Evolutionary conservation across 2,888 invertebrate species (phyloP), one percentile per base, ranked within the genome.

Genomic region (Drosophila lutescens): DNA sequence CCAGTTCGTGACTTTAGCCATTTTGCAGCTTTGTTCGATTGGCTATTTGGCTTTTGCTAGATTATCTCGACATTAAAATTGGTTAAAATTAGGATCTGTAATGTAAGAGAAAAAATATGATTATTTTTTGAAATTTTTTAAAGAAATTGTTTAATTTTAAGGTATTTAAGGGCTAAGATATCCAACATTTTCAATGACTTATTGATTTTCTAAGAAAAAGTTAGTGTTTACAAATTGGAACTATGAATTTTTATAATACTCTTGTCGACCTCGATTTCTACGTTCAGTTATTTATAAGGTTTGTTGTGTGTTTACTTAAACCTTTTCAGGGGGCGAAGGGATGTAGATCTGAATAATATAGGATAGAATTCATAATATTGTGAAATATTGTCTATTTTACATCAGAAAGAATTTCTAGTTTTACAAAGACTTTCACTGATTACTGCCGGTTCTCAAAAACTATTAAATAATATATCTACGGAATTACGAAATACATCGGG

Each of bases 1-100:
- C 90, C 92, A 93, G 70, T 76, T 90, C 2, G 80, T 82, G 9
- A 90, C 79, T 26, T 78, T 77, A 17, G 70, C 78, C 91, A 90
- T 90, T 36, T 40, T 53, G 53, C 20, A 46, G n/a, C 53, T 66
- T 62, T 63, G 63, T 62, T 62, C 49, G 62, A 17, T 49, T 41
- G 26, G 65, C 63, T 63, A n/a, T 63, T 62, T 47, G 32, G 67
- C 1, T 23, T 15, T 6, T 26, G 40, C 4, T 34, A 17, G 17
- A 55, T 55, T 66, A 66, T 13, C 26, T 40, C 44, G 15, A 20
- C 65, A 66, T 66, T 66, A 54, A 66, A 68, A 68, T 40, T 55
- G 30, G n/a, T 55, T 68, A 68, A 66, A 55, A 55, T 40, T 34
- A 17, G n/a, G n/a, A 13, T 54, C 68, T 66, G 44, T 5, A 66